Evolutionary conservation across 2,113 vertebrate species (phyloP).

Genomic region (Mirza zaza): DNA sequence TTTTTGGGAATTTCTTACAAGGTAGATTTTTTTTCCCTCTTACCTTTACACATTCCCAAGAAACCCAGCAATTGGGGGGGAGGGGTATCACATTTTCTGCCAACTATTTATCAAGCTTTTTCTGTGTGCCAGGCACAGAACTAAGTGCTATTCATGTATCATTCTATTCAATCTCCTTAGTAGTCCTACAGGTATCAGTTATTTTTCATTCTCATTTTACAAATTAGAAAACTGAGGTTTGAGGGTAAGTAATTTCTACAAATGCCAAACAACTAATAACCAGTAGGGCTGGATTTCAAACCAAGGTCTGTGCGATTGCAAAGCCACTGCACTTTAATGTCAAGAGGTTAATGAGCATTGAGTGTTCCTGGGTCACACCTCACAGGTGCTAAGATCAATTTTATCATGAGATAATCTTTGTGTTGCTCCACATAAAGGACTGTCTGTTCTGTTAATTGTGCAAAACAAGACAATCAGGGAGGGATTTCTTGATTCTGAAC

Average conservation of each 20-base stretch:
- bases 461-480: neutral
- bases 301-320: neutral
- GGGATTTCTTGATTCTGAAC: neutral
- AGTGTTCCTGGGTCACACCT: rapidly evolving
- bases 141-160: neutral
- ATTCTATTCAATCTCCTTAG: neutral
- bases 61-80: neutral
- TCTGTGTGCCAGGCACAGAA: neutral
- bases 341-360: neutral
- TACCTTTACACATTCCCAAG: neutral
- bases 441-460: neutral
- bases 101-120: neutral
- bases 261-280: neutral
- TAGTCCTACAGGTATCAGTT: neutral
- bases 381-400: neutral
- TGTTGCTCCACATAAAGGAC: neutral
- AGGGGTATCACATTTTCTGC: neutral
- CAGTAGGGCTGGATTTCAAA: neutral
- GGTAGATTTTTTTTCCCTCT: neutral
- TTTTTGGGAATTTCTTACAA: neutral
- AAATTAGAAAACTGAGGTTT: conserved; percentile 10
- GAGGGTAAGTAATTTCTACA: neutral
- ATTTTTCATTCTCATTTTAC: neutral
- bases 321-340: neutral
- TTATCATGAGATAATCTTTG: neutral